Evolutionary conservation across 2,797 vertebrate genomes (phyloP), one percentile per base, ranked within the genome.

Genomic region (Onychomys torridus): DNA sequence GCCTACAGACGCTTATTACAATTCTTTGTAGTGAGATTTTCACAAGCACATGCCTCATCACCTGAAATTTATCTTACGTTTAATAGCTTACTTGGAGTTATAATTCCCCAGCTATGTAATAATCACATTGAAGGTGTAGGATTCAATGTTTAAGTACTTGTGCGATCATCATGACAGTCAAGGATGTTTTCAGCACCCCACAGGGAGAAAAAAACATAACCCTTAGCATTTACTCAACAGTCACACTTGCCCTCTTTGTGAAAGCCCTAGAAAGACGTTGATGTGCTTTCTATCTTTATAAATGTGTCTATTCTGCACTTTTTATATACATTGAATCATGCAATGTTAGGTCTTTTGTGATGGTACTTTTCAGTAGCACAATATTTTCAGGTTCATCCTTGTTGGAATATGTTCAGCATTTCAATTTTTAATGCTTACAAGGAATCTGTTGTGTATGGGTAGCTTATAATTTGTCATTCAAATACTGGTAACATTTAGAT

Each of bases 391-490:
- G 43, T 52, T 89, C 25, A 65, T 49, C 37, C 23, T 37, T 55
- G 19, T 63, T 61, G 49, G 34, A 88, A 57, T 27, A 52, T 61
- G 1, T 67, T 78, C 5, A n/a, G 0, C 19, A 34, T 12, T 73
- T 71, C 40, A 65, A 34, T 43, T 79, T 94, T 95, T 65, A 88
- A 81, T 77, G 9, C 29, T 79, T 13, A 90, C 17, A 69, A 49
- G 49, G 1, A 67, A 14, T 82, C 16, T 76, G n/a, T 37, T 78
- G 23, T 43, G 5, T 52, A 4, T 14, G 76, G 14, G 52, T 27
- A 83, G 49, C 40, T 96, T 12, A 63, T 34, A 83, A 69, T 89
- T 73, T 81, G n/a, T 92, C 7, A 29, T 82, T 83, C 9, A 90
- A 7, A 14, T 43, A 6, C 86, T 61, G 55, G 82, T 83, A 52